A percentile compares a stretch with the other conserved stretches of the same genome.
These are phyloP conservation scores for Oncorhynchus gorbuscha DNA, from an alignment of 2,113 vertebrate species.

Conservation along the genomic window DNA sequence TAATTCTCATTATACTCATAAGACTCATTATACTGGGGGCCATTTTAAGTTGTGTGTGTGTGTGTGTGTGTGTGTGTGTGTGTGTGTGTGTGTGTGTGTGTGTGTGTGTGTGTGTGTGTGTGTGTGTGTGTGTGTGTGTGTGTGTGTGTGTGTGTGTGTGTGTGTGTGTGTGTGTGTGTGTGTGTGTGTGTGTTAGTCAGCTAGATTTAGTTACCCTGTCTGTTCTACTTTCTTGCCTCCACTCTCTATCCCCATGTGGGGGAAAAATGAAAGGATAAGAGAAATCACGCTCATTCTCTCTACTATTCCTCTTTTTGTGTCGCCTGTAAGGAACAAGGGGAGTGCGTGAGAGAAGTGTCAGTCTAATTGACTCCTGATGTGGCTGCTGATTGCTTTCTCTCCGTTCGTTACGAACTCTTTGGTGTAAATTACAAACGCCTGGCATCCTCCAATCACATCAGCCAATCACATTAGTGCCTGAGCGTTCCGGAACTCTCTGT, in stretches of 20 bases:
- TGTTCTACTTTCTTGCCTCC: too few species aligned
- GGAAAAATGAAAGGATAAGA: neutral
- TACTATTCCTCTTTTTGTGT: neutral
- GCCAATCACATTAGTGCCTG: neutral
- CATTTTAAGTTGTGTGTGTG: too few species aligned
- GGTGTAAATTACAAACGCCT: constrained; percentile 41
- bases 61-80: constrained; percentile 1
- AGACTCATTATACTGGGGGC: too few species aligned
- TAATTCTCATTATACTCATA: too few species aligned
- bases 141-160: too few species aligned
- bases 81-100: neutral
- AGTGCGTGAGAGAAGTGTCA: neutral
- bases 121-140: too few species aligned
- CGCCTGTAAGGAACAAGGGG: neutral
- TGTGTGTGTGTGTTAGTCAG: constrained; percentile 5
- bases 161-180: neutral
- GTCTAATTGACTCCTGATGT: constrained; percentile 31
- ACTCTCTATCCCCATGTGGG: too few species aligned
- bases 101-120: neutral
- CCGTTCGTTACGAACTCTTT: constrained; percentile 28
- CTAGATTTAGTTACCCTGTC: neutral
- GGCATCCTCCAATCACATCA: neutral
- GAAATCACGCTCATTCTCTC: neutral
- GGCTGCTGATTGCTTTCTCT: constrained; percentile 32
- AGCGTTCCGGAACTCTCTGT: too few species aligned